Conservation (phyloP, 1,140 invertebrate species). For the Melitaea cinxia region DNA sequence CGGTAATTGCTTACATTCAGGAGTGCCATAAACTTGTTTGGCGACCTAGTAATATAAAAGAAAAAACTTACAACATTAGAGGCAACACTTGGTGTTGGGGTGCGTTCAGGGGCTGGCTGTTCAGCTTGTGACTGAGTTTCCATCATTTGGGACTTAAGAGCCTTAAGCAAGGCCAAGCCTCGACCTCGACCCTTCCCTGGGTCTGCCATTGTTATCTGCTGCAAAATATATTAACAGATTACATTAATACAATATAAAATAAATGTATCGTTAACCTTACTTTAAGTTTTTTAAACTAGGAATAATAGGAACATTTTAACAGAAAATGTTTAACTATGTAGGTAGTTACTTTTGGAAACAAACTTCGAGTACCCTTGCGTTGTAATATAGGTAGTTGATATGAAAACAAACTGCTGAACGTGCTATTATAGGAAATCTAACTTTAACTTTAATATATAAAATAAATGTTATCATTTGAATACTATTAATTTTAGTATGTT, state of each 20-base stretch:
- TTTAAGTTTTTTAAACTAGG: too few relatives aligned
- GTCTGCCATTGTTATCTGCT: slow-evolving; percentile 50
- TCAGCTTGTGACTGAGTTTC: slow-evolving; percentile 43
- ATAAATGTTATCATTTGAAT: too few relatives aligned
- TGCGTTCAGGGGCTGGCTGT: slow-evolving; percentile 34
- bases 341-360: slow-evolving; percentile 3
- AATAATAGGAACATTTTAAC: neutral
- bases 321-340: neutral
- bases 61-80: slow-evolving; percentile 55
- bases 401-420: neutral
- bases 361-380: neutral
- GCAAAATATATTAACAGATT: neutral
- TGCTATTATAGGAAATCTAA: neutral
- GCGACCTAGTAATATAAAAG: too few relatives aligned
- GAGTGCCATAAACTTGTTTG: too few relatives aligned
- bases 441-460: neutral
- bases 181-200: slow-evolving; percentile 60
- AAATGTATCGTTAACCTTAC: too few relatives aligned
- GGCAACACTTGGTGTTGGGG: slow-evolving; percentile 41
- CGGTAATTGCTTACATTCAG: too few relatives aligned
- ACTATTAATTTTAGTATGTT: neutral
- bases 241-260: neutral
- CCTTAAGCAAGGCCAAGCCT: slow-evolving; percentile 61
- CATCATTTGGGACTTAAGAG: slow-evolving; percentile 53
- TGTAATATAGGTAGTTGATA: neutral